Evolutionary conservation across 2,797 vertebrate genomes (phyloP).

Genomic region (Chloroceryle inda): DNA sequence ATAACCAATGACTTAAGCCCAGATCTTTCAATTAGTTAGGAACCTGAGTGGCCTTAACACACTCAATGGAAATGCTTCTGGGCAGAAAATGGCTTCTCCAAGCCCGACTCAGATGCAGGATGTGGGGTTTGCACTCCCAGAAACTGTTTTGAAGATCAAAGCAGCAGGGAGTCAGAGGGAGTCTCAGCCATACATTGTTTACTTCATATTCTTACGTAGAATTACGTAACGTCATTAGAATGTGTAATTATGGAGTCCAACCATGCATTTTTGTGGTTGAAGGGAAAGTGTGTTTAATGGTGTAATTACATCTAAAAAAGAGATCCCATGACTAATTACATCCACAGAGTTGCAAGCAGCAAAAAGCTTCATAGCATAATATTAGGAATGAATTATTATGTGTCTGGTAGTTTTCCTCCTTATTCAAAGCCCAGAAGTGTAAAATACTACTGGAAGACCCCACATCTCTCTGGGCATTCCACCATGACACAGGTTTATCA

Average conservation of each 20-base stretch:
- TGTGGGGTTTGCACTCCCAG: neutral
- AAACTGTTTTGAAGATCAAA: neutral
- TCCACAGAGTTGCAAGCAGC: neutral
- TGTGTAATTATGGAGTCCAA: neutral
- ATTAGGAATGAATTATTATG: neutral
- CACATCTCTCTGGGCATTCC: neutral
- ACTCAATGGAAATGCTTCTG: neutral
- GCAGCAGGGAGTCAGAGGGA: neutral
- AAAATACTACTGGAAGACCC: neutral
- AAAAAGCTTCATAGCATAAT: neutral
- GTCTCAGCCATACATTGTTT: neutral
- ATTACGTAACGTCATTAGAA: neutral
- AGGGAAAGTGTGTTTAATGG: slow-evolving; percentile 28
- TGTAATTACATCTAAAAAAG: slow-evolving; percentile 27
- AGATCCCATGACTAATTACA: slow-evolving; percentile 47
- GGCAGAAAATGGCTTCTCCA: neutral
- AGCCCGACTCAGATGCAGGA: accelerated
- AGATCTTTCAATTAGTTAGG: neutral
- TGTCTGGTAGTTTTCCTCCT: neutral
- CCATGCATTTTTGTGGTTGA: neutral
- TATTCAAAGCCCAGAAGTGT: neutral
- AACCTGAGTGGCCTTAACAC: neutral
- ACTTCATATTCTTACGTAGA: neutral
- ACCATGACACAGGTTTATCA: neutral
- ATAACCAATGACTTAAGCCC: neutral